Percentiles rank a stretch among this genome's conserved stretches.
Conservation (phyloP, 2,113 vertebrate genomes). For the Melanocharis versteri region DNA sequence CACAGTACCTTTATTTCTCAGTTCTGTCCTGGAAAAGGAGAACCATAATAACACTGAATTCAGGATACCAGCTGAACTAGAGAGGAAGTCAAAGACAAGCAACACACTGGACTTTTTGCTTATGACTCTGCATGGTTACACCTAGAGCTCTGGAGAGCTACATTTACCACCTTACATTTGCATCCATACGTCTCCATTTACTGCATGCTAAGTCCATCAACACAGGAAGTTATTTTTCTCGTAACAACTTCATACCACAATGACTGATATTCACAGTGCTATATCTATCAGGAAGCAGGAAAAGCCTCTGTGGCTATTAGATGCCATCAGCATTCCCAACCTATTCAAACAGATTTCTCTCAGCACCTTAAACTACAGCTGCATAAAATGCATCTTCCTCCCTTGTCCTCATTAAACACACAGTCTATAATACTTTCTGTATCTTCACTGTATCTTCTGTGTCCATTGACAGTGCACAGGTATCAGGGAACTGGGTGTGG, state of each 20-base stretch:
- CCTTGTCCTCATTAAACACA: not conserved
- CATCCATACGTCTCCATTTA: not conserved
- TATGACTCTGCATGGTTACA: not conserved
- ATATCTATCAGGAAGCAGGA: not conserved
- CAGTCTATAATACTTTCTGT: not conserved
- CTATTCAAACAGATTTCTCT: not conserved
- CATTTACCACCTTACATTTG: not conserved
- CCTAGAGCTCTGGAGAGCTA: not conserved
- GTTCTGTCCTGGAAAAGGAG: not conserved
- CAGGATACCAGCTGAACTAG: not conserved
- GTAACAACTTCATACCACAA: conserved; percentile 10
- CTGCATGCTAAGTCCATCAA: conserved; percentile 13
- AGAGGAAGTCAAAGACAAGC: not conserved
- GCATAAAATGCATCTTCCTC: not conserved
- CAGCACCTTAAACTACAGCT: not conserved
- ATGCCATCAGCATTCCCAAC: conserved; percentile 30
- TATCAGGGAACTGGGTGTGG: not conserved
- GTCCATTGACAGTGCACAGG: not conserved
- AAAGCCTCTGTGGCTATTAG: conserved; percentile 20
- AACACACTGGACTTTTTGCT: not conserved
- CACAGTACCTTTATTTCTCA: not conserved
- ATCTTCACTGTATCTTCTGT: not conserved
- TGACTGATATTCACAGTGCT: conserved; percentile 22
- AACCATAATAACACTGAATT: not conserved
- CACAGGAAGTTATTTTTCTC: conserved; percentile 55